These are phyloP conservation scores for Petrolisthes manimaculis DNA, from an alignment of 2,888 invertebrate genomes.

Conservation along the genomic window DNA sequence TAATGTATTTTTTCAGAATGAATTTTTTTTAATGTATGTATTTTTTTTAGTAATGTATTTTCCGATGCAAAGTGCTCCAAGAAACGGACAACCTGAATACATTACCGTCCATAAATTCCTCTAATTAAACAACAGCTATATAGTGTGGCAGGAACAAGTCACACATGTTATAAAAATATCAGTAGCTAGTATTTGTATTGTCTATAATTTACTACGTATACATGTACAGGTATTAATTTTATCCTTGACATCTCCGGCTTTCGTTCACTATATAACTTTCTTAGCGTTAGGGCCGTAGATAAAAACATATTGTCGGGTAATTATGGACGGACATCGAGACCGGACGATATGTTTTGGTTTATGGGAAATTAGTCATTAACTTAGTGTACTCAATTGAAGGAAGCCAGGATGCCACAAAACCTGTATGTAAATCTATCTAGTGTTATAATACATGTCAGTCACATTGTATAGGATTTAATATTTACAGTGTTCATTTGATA, in stretches of 20 bases:
- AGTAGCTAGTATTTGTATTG: background rate
- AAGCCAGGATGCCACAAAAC: no score
- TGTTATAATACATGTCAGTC: background rate
- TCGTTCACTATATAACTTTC: slow-evolving; percentile 30
- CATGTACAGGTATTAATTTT: background rate
- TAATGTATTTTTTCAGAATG: no score
- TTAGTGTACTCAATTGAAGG: slow-evolving; percentile 14
- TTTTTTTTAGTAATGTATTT: no score
- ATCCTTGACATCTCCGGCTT: background rate
- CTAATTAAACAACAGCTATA: no score
- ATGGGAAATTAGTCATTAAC: slow-evolving; percentile 41
- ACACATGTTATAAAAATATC: no score
- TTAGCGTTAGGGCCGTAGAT: background rate
- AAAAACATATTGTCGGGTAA: background rate
- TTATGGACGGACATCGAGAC: background rate
- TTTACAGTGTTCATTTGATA: background rate
- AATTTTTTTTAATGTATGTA: no score
- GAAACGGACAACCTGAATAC: no score
- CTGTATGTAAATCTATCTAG: background rate
- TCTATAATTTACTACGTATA: background rate
- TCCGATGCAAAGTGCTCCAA: no score
- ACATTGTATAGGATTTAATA: background rate
- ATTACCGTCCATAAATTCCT: no score
- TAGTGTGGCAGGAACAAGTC: no score
- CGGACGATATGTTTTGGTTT: background rate